Conservation (phyloP, 2,113 vertebrate species). For the Dermatemys mawii region DNA sequence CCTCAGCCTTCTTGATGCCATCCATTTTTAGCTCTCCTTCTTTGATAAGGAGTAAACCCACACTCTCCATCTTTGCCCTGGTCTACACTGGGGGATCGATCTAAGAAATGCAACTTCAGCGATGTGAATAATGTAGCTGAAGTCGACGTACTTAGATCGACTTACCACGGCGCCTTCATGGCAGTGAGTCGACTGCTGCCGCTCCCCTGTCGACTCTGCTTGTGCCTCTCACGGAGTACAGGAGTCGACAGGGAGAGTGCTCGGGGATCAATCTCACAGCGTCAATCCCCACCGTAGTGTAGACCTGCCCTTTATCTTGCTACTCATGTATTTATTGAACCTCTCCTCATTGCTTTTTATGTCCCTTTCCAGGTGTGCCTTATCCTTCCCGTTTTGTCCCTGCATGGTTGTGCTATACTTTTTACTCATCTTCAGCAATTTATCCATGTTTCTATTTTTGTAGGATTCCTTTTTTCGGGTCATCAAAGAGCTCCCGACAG, state of each 20-base stretch:
- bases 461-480: background rate
- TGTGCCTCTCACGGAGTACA: too few relatives aligned
- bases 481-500: background rate
- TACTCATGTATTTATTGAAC: background rate
- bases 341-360: background rate
- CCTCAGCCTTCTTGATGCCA: background rate
- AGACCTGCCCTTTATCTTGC: background rate
- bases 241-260: too few relatives aligned
- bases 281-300: too few relatives aligned
- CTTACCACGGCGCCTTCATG: too few relatives aligned
- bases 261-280: too few relatives aligned
- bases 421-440: background rate
- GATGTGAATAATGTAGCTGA: too few relatives aligned
- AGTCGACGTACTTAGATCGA: too few relatives aligned
- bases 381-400: background rate
- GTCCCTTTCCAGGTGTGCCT: background rate
- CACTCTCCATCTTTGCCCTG: too few relatives aligned
- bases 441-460: background rate
- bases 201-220: too few relatives aligned
- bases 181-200: too few relatives aligned
- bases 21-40: background rate
- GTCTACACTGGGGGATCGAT: too few relatives aligned
- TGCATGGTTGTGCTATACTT: background rate
- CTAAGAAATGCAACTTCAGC: too few relatives aligned
- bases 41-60: background rate